Conservation (phyloP, 2,113 vertebrate species). For the Zonotrichia leucophrys region DNA sequence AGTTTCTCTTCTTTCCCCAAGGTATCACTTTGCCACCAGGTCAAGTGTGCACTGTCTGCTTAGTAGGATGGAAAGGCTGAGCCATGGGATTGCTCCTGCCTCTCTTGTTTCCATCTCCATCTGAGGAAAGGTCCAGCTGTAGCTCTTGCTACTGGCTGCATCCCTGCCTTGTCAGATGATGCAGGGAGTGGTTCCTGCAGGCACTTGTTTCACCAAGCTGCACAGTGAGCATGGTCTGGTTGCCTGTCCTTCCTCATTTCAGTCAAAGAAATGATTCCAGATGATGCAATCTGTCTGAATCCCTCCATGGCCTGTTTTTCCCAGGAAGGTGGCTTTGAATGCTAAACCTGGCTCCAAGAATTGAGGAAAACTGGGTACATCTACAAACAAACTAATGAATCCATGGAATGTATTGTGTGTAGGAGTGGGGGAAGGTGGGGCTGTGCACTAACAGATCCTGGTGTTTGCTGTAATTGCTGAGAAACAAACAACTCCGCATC, state of each 20-base stretch:
- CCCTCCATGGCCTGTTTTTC: background rate
- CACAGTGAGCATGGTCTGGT: accelerated
- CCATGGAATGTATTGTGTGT: background rate
- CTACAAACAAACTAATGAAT: background rate
- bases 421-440: no score
- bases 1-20: background rate
- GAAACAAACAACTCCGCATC: background rate
- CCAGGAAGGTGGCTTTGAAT: background rate
- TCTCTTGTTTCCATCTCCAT: background rate
- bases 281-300: background rate
- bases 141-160: background rate
- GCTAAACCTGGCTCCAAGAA: background rate
- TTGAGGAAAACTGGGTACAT: background rate
- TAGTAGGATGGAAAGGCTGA: background rate
- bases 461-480: background rate
- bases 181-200: background rate
- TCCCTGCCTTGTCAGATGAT: background rate
- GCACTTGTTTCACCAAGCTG: background rate
- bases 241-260: background rate
- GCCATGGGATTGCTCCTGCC: background rate
- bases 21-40: background rate
- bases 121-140: background rate
- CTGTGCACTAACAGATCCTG: background rate
- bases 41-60: accelerated
- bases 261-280: background rate